These are phyloP conservation scores for Caenorhabditis doughertyi DNA, from an alignment of 2,888 invertebrate species.

Conservation along the genomic window DNA sequence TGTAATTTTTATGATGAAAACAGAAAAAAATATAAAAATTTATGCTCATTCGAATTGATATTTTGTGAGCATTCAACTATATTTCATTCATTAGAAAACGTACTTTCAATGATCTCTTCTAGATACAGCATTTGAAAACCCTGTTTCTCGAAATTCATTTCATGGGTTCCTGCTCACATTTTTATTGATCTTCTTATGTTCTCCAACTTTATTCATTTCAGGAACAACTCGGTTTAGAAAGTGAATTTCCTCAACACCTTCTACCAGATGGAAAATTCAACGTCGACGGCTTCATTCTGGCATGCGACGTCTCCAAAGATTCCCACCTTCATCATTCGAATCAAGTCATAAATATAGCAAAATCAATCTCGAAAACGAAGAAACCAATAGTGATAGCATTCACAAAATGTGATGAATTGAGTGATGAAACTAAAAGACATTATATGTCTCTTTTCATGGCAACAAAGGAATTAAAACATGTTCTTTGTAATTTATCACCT, in stretches of 20 bases:
- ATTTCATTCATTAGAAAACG: too few species aligned
- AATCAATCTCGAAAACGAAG: conserved; percentile 88
- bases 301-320: conserved; percentile 89
- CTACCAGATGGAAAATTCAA: conserved; percentile 90
- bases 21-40: too few species aligned
- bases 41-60: too few species aligned
- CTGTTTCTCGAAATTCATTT: too few species aligned
- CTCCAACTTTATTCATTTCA: too few species aligned
- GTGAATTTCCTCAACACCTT: conserved; percentile 95
- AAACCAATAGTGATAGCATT: conserved; percentile 96
- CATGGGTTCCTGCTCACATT: too few species aligned
- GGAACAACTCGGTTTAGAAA: conserved; percentile 89
- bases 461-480: conserved; percentile 91
- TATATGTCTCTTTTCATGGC: conserved; percentile 91
- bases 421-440: conserved; percentile 87
- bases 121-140: too few species aligned
- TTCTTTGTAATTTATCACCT: conserved; percentile 51
- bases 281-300: conserved; percentile 95
- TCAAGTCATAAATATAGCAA: conserved; percentile 20
- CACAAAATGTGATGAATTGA: conserved; percentile 92
- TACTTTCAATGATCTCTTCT: too few species aligned
- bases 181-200: too few species aligned
- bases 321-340: conserved; percentile 5
- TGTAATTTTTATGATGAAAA: too few species aligned
- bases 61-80: too few species aligned